A percentile compares a stretch with the other conserved stretches of the same genome.
These are phyloP conservation scores for Eristalis intricaria DNA, from an alignment of 2,888 invertebrate species.

Conservation along the genomic window DNA sequence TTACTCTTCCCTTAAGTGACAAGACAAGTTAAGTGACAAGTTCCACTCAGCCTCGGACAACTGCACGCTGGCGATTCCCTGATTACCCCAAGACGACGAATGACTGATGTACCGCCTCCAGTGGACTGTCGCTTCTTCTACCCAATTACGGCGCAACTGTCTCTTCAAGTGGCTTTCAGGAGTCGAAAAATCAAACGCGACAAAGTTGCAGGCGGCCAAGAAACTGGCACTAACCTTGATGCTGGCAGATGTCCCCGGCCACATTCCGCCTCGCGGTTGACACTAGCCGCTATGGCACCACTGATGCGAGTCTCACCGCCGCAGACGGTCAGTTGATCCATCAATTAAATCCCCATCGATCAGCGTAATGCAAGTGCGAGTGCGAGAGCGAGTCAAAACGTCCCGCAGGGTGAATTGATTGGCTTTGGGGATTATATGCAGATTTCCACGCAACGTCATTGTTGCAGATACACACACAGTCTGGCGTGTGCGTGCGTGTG, in stretches of 20 bases:
- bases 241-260: slow-evolving; percentile 4
- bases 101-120: not conserved
- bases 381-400: slow-evolving; percentile 33
- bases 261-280: not conserved
- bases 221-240: not conserved
- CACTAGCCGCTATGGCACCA: not conserved
- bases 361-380: slow-evolving; percentile 33
- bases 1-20: not conserved
- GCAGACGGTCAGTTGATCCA: slow-evolving; percentile 20
- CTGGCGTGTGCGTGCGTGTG: not conserved
- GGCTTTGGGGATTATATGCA: slow-evolving; percentile 48
- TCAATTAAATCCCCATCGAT: slow-evolving; percentile 63
- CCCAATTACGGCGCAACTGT: not conserved
- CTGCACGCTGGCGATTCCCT: not conserved
- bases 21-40: not conserved
- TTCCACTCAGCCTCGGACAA: not conserved
- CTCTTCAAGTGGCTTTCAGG: too few species aligned
- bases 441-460: slow-evolving; percentile 30
- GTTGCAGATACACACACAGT: too few species aligned
- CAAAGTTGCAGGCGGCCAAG: slow-evolving; percentile 9
- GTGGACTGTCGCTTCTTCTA: not conserved
- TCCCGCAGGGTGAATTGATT: slow-evolving; percentile 56
- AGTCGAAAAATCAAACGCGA: slow-evolving; percentile 10
- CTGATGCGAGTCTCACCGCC: not conserved
- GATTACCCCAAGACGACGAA: not conserved